Evolutionary conservation across 2,888 invertebrate species (phyloP), one percentile per base, ranked within the genome.

Genomic region (Megastigmus dorsalis): DNA sequence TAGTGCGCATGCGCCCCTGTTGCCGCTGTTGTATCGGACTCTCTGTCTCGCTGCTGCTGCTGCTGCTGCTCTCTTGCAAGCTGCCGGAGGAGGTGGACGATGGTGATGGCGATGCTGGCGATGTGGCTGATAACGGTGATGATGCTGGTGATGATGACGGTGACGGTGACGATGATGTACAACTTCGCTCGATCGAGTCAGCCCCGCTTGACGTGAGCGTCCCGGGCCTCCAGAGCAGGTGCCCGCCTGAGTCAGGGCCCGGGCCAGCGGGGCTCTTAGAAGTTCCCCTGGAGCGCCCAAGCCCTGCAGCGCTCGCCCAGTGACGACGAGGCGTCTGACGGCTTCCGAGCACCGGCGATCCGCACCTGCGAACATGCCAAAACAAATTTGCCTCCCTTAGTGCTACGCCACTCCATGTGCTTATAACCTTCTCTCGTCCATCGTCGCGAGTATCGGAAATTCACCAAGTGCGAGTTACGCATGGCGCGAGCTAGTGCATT

Each of bases 211-310:
- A 73, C 82, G 79, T 54, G 60, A 77, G 74, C 79, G 77, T 78
- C 79, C 81, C 72, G 59, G 75, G 50, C 66, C 67, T 52, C 33
- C 78, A 66, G 60, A 66, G 65, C 69, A 20, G 63, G 26, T 60
- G 60, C 57, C 70, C 50, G 57, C 23, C 38, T 28, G 70, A 48
- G 70, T 48, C 30, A 54, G 80, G 81, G 78, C 78, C 80, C 81
- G 80, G 82, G 79, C 79, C 79, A 80, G 83, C 84, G 83, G 83
- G 82, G 82, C 82, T 80, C 81, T 84, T 82, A 82, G 81, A 80
- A 84, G 82, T 84, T 83, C 84, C 84, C 84, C 84, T 82, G 83
- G 77, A 78, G 78, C 81, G 59, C 67, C 73, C 63, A 70, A 63
- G 50, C 68, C 50, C 60, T 54, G 57, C 41, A 69, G 65, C 62